A percentile compares a stretch with the other conserved stretches of the same genome.
Evolutionary conservation across 2,888 invertebrate species (phyloP).

Genomic region (Harmothoe impar): DNA sequence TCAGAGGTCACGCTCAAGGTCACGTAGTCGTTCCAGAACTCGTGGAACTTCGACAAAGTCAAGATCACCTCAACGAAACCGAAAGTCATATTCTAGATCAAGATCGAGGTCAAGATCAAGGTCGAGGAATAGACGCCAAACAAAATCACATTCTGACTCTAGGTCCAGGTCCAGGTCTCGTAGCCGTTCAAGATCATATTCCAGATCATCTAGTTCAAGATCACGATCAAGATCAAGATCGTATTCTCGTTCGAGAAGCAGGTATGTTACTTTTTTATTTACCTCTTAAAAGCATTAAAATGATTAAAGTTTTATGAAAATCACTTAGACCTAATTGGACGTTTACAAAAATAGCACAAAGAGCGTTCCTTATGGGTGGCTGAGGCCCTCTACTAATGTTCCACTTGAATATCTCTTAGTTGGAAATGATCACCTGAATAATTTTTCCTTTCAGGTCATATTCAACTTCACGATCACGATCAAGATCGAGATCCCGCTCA

Average conservation of each 20-base stretch:
- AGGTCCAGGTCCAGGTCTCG: slow-evolving; percentile 65
- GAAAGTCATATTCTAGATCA: slow-evolving; percentile 64
- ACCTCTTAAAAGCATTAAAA: too few species aligned
- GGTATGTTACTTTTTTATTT: not conserved
- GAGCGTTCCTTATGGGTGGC: too few species aligned
- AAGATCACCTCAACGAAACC: slow-evolving; percentile 58
- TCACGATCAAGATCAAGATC: slow-evolving; percentile 66
- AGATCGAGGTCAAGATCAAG: slow-evolving; percentile 65
- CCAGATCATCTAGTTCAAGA: slow-evolving; percentile 65
- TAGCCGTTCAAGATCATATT: slow-evolving; percentile 64
- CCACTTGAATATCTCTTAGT: too few species aligned
- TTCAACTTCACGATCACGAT: slow-evolving; percentile 63
- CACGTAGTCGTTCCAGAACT: slow-evolving; percentile 76
- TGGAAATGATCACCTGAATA: not conserved
- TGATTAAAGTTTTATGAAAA: too few species aligned
- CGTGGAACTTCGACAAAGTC: slow-evolving; percentile 72
- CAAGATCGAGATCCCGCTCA: slow-evolving; percentile 56
- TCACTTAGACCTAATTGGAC: too few species aligned
- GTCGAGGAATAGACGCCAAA: slow-evolving; percentile 62
- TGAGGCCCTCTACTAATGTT: too few species aligned
- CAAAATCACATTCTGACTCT: slow-evolving; percentile 61
- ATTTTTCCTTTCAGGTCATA: not conserved
- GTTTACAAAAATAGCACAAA: too few species aligned
- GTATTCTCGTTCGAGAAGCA: slow-evolving; percentile 65
- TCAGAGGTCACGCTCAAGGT: slow-evolving; percentile 73